Evolutionary conservation across 2,113 vertebrate species (phyloP), one percentile per base, ranked within the genome.

Genomic region (Myiozetetes cayanensis): DNA sequence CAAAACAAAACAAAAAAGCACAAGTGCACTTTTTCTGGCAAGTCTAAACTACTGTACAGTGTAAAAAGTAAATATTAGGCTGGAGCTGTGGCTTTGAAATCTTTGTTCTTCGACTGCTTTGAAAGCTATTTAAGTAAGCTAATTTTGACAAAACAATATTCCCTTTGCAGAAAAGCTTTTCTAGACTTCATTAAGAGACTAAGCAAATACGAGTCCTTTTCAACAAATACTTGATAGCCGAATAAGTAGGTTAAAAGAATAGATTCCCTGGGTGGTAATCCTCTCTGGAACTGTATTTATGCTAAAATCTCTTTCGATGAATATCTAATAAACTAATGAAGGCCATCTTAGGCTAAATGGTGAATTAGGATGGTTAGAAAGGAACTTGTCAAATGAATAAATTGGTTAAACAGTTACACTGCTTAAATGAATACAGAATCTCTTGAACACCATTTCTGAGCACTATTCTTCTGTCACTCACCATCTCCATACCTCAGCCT

Each of bases 21-120:
- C 59, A 80, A 97, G 94, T 85, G 84, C 80, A 79, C 63, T 95
- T 96, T 96, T 90, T 39, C 91, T 92, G 84, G 83, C 88, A 83
- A 97, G 65, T 91, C 75, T 91, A 95, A 97, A 96, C 97, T 96
- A 91, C 96, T 67, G 96, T 94, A 94, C 37, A 53, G 86, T 50
- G 68, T 67, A 94, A 91, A 96, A 97, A 96, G 96, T 96, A 97
- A 97, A 96, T 95, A 97, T 96, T 96, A 88, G 92, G 77, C 80
- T 91, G 93, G 76, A 94, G 81, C 74, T 74, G 62, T 8, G 67
- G 86, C 96, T 98, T 97, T 97, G 94, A 97, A 95, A 97, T 94
- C 95, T 96, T 97, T 96, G 92, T 97, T 91, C 93, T 62, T 78
- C 92, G 49, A 85, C 49, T 76, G 76, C 91, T 97, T 93, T 89